Evolutionary conservation across 2,797 vertebrate species (phyloP).

Genomic region (Periparus ater): DNA sequence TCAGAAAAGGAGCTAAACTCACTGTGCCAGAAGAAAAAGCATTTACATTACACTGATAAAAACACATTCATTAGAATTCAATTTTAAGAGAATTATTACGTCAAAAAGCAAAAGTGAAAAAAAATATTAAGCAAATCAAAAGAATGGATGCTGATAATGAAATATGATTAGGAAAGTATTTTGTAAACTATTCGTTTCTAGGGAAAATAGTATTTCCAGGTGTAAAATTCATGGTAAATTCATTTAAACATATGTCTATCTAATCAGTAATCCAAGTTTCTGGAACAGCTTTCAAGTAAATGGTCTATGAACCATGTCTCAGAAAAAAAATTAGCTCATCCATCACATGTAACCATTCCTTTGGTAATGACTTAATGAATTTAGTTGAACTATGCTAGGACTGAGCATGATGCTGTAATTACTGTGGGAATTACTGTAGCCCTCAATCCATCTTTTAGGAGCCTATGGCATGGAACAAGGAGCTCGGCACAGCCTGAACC

Average conservation of each 20-base stretch:
- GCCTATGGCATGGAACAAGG: slow-evolving; percentile 21
- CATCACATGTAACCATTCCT: background rate
- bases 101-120: slow-evolving; percentile 3
- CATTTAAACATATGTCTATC: background rate
- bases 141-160: background rate
- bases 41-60: slow-evolving; percentile 2
- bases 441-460: slow-evolving; percentile 20
- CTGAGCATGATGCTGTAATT: background rate
- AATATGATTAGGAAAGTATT: background rate
- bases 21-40: slow-evolving; percentile 25
- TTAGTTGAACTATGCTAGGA: background rate
- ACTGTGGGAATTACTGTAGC: slow-evolving; percentile 2
- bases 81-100: slow-evolving; percentile 2
- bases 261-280: slow-evolving; percentile 26
- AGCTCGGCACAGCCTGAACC: background rate
- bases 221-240: background rate
- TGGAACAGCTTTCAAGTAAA: slow-evolving; percentile 40
- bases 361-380: slow-evolving; percentile 33
- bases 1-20: slow-evolving; percentile 2
- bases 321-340: slow-evolving; percentile 4
- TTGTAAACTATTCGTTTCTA: background rate
- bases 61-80: background rate
- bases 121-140: background rate
- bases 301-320: background rate
- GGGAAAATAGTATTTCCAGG: slow-evolving; percentile 11